Conservation (phyloP, 1,140 invertebrate genomes). For the Penaeus indicus region DNA sequence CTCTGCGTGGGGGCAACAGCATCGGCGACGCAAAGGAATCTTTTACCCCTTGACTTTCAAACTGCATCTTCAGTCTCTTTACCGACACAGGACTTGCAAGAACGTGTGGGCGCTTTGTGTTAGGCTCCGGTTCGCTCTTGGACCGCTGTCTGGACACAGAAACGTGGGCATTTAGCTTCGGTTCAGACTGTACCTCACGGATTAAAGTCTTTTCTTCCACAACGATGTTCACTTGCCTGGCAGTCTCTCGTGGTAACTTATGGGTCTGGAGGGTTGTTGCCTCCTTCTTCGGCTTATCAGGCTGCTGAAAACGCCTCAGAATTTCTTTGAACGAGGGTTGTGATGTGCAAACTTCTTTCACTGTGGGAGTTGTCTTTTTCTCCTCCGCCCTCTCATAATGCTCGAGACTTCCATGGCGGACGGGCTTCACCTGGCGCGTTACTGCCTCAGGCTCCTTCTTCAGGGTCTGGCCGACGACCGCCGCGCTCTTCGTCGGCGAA, state of each 20-base stretch:
- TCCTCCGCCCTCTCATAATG: neutral
- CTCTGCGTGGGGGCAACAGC: no score
- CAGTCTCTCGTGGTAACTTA: neutral
- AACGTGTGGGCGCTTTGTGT: neutral
- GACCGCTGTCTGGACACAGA: neutral
- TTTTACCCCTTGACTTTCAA: constrained; percentile 16
- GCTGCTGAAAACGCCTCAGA: neutral
- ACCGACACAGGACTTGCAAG: constrained; percentile 27
- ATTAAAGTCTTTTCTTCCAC: neutral
- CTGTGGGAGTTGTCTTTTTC: no score
- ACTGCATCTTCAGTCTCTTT: constrained; percentile 43
- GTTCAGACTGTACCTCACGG: neutral
- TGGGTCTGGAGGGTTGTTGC: neutral
- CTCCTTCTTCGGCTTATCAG: neutral
- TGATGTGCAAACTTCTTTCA: no score
- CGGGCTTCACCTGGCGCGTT: no score
- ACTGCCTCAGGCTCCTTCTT: no score
- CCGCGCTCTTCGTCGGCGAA: no score
- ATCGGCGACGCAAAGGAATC: neutral
- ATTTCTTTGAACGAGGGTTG: neutral
- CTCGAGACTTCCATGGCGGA: neutral
- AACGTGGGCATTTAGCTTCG: neutral
- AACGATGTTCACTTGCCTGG: neutral
- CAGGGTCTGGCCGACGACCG: no score
- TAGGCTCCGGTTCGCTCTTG: constrained; percentile 38